Evolutionary conservation across 2,797 vertebrate genomes (phyloP), one percentile per base, ranked within the genome.

Genomic region (Rachycentron canadum): DNA sequence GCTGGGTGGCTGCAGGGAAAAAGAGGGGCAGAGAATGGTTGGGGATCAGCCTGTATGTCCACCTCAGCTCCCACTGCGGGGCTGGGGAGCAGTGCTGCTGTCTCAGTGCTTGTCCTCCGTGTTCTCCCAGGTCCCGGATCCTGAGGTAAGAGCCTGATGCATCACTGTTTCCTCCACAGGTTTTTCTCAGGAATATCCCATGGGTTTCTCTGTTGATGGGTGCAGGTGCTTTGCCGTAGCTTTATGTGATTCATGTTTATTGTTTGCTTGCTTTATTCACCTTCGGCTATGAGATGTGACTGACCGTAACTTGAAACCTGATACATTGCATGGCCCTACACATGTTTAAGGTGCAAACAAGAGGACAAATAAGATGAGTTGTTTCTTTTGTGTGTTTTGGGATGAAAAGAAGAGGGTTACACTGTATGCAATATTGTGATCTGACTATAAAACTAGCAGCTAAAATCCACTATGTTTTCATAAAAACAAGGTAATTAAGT

Each of bases 121-220:
- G 11, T 84, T 92, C 71, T 94, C 95, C 52, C 95, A 96, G 92
- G 45, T 95, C 73, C 94, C 94, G 45, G 95, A 96, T 82, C 95
- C 95, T 13, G 95, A 94, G 95, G 95, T 96, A 95, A 95, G 95
- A 91, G 30, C 57, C 69, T 53, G 58, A 83, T 30, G 50, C 66
- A 63, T 74, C 76, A 62, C 45, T 55, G 34, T 63, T 50, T 86
- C 75, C 67, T 86, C 88, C 63, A 80, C 80, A 78, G 78, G 72
- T 86, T 76, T 66, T 63, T 59, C 40, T 76, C 58, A 75, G 45
- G 52, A 75, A 69, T 60, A 41, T 79, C 72, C 57, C 38, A 38
- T 40, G 30, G 66, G 40, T 66, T 63, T 82, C 70, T 70, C 26
- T 38, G 34, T 52, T 58, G 73, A 70, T 6, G 10, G 53, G 13